Percentiles rank a stretch among this genome's conserved stretches.
These are phyloP conservation scores for Dipus sagitta DNA, from an alignment of 2,797 vertebrate species.

Conservation along the genomic window DNA sequence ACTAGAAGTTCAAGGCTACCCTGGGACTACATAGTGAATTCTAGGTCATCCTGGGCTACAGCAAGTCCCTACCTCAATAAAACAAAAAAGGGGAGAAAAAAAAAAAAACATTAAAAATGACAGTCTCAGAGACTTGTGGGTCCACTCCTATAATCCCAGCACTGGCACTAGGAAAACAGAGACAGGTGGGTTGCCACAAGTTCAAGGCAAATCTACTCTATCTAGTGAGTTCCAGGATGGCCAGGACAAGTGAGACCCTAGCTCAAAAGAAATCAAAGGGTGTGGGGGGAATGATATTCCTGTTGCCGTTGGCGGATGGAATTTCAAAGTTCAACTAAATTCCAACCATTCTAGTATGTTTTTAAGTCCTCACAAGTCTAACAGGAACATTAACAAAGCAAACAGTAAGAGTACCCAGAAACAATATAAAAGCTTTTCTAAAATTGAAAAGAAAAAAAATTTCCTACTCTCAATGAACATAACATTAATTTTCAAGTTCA, in stretches of 20 bases:
- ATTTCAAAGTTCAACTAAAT: conserved; percentile 66
- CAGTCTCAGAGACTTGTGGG: no score
- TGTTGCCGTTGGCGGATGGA: background rate
- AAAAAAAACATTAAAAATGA: conserved; percentile 32
- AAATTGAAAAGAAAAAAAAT: conserved; percentile 67
- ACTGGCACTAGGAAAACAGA: no score
- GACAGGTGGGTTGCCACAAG: no score
- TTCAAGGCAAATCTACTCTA: no score
- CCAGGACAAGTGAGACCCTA: no score
- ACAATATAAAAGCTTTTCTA: conserved; percentile 70
- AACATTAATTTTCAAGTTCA: conserved; percentile 79
- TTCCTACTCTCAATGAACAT: conserved; percentile 67
- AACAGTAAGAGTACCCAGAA: conserved; percentile 56
- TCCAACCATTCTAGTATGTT: conserved; percentile 11
- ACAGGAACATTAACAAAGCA: conserved; percentile 52
- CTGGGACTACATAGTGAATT: no score
- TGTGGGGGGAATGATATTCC: background rate
- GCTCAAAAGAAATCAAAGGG: no score
- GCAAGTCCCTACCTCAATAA: no score
- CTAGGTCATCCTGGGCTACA: no score
- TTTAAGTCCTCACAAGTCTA: conserved; percentile 28
- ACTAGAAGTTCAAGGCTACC: no score
- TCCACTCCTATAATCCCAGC: background rate
- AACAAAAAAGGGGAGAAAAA: background rate
- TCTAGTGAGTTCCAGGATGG: no score